Base-by-base conservation (phyloP, 2,113 vertebrate species). In the Copsychus sechellarum region DNA sequence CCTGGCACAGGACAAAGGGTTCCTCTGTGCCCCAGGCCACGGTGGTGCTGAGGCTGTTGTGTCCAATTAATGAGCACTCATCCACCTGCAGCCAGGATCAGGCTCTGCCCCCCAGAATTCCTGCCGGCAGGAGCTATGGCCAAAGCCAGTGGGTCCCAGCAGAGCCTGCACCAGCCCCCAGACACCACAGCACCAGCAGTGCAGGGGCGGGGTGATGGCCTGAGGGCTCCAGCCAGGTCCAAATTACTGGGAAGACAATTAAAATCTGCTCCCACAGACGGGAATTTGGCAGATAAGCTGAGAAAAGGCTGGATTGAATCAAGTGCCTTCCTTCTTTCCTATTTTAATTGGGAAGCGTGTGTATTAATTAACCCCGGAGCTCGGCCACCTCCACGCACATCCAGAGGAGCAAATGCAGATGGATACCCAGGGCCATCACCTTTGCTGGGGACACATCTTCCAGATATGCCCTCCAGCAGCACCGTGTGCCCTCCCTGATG, bases 301-400 rank as follows among this genome's bases (percentile, higher is more conserved):
- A 86, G 81, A 74, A 81, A 79, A 77, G 71, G 61, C 60, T 73
- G 54, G 88, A 92, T 19, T 70, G 94, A 92, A 95, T 18, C 74
- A 51, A 79, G 51, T 19, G 3, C 88, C 95, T 93, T 64, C 91
- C 85, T 94, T 65, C 81, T 93, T 85, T 90, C 94, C 5, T 36
- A 25, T 89, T 94, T 94, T 96, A 95, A 95, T 93, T 92, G 95
- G 83, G 88, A 88, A 92, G 71, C 5, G 7, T 5, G 18, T 31
- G 58, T 71, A 62, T 73, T 92, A 78, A 97, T 97, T 93, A 96
- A 93, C 96, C 94, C 80, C 80, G 11, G 65, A 57, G 76, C 91
- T 80, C 1, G 0, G 83, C 25, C 17, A 7, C 82, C 29, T 54
- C 70, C 8, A 13, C 38, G 58, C 0, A 0, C 51, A 51, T 12